Evolutionary conservation across 2,113 vertebrate species (phyloP).

Genomic region (Pseudorectes ferrugineus): DNA sequence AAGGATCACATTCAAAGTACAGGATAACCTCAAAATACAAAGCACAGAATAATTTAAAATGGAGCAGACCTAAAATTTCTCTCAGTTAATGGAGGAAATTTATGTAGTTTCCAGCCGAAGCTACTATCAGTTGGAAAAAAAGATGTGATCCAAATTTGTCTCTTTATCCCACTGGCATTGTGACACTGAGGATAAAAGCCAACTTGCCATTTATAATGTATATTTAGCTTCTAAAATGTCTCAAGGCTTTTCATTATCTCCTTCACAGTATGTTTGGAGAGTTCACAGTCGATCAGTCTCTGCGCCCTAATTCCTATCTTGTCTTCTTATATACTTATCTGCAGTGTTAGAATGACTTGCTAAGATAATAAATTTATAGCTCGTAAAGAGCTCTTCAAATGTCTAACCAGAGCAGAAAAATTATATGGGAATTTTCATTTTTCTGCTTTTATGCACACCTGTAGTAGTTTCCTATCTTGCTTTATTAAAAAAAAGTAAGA

Average conservation of each 20-base stretch:
- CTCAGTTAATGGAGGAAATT: not conserved
- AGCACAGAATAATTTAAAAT: not conserved
- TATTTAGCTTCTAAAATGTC: constrained; percentile 19
- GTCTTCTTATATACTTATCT: not conserved
- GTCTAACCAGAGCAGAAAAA: not conserved
- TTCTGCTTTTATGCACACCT: not conserved
- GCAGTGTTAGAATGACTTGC: not conserved
- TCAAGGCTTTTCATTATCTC: constrained; percentile 5
- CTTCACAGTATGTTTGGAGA: not conserved
- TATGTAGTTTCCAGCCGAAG: not conserved
- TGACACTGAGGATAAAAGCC: not conserved
- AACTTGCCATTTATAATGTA: not conserved
- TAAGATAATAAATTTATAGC: not conserved
- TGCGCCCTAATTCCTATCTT: not conserved
- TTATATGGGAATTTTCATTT: not conserved
- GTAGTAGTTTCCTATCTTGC: not conserved
- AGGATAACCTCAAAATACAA: not conserved
- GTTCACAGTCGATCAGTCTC: not conserved
- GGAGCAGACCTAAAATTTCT: not conserved
- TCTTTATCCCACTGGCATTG: not conserved
- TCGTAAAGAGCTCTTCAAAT: not conserved
- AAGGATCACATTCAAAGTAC: not conserved
- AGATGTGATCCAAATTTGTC: not conserved
- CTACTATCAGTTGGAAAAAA: not conserved
- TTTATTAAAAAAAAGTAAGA: not conserved